Evolutionary conservation across 2,797 vertebrate species (phyloP).

Genomic region (Potorous gilbertii): DNA sequence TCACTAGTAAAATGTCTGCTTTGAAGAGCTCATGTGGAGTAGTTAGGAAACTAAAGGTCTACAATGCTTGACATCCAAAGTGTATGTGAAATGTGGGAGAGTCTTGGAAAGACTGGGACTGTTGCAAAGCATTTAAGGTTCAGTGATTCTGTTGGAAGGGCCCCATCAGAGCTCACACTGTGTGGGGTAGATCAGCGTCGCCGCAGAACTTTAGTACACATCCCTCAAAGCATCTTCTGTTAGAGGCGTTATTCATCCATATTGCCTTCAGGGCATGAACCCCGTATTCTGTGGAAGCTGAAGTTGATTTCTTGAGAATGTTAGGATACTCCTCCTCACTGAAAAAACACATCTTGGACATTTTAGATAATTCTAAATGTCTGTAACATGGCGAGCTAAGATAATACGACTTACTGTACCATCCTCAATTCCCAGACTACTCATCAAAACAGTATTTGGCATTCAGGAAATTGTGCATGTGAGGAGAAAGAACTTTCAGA

Average conservation of each 20-base stretch:
- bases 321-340: slow-evolving; percentile 36
- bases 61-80: slow-evolving; percentile 41
- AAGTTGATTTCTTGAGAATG: slow-evolving; percentile 18
- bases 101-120: slow-evolving; percentile 26
- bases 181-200: background rate
- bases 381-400: background rate
- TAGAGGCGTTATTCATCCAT: rapidly evolving
- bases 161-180: background rate
- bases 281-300: slow-evolving; percentile 9
- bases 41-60: slow-evolving; percentile 3
- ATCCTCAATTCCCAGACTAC: background rate
- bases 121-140: slow-evolving; percentile 33
- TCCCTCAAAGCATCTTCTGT: slow-evolving; percentile 38
- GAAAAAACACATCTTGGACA: slow-evolving; percentile 19
- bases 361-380: slow-evolving; percentile 19
- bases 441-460: too few species aligned
- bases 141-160: slow-evolving; percentile 24
- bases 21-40: slow-evolving; percentile 16
- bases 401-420: background rate
- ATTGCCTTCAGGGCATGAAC: slow-evolving; percentile 29
- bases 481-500: background rate
- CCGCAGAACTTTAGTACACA: background rate
- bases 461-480: background rate
- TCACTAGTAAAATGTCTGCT: slow-evolving; percentile 15
- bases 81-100: slow-evolving; percentile 31